Evolutionary conservation across 2,797 vertebrate genomes (phyloP).

Genomic region (Anniella stebbinsi): DNA sequence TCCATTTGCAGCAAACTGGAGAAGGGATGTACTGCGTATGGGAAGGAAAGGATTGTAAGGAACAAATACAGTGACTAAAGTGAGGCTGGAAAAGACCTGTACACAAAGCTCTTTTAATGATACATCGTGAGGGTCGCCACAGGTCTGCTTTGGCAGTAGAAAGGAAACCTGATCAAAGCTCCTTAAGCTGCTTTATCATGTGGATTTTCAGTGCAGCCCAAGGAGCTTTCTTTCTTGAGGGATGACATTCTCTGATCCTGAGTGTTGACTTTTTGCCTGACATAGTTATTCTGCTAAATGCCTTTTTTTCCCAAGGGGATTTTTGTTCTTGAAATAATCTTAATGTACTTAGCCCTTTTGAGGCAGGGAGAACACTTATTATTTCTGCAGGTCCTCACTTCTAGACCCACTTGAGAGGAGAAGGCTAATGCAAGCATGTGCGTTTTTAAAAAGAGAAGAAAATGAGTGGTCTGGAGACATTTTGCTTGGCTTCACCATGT

Average conservation of each 20-base stretch:
- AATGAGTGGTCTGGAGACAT: not conserved
- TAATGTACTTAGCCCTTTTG: not conserved
- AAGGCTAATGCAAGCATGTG: not conserved
- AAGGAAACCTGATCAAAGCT: conserved; percentile 10
- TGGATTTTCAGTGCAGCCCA: not conserved
- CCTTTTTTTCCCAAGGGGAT: not conserved
- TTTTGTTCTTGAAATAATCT: not conserved
- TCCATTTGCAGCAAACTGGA: not conserved
- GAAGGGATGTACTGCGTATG: not conserved
- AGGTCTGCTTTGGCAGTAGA: conserved; percentile 18
- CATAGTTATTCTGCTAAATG: not conserved
- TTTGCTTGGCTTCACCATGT: not conserved
- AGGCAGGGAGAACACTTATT: not conserved
- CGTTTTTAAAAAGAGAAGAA: not conserved
- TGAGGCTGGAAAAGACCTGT: not conserved
- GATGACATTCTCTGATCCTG: not conserved
- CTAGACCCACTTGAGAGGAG: not conserved
- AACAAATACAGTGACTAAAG: not conserved
- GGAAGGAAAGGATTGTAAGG: not conserved
- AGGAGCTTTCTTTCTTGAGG: not conserved
- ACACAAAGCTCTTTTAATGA: not conserved
- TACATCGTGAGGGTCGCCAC: not conserved
- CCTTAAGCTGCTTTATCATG: not conserved
- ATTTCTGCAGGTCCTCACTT: not conserved
- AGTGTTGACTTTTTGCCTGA: conserved; percentile 7